A percentile compares a stretch with the other conserved stretches of the same genome.
Conservation (phyloP, 2,888 invertebrate genomes). For the Chloroclystis v-ata region DNA sequence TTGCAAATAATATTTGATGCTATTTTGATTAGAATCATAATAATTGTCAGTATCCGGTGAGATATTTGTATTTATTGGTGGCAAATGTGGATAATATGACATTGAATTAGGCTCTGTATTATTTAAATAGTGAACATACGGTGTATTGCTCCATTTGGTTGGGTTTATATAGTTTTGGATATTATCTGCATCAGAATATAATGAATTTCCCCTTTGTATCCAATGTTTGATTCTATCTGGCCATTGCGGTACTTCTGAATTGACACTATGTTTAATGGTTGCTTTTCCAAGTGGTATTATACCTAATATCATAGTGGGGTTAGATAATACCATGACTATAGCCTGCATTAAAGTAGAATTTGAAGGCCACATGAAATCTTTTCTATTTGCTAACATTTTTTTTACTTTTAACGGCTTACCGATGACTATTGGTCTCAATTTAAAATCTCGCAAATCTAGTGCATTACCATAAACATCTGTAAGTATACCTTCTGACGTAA, state of each 20-base stretch:
- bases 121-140: no score
- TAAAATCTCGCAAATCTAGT: conserved; percentile 39
- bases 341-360: conserved; percentile 42
- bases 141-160: neutral
- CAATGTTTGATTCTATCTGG: neutral
- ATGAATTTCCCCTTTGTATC: neutral
- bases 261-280: conserved; percentile 6
- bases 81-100: no score
- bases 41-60: no score
- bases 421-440: conserved; percentile 47
- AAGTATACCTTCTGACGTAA: conserved; percentile 36
- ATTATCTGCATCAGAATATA: no score
- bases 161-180: no score
- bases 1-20: no score
- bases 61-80: no score
- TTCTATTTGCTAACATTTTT: neutral
- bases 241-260: neutral
- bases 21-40: no score
- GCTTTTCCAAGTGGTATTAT: conserved; percentile 47
- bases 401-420: conserved; percentile 32
- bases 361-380: conserved; percentile 4
- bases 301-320: conserved; percentile 48
- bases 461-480: conserved; percentile 37
- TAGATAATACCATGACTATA: conserved; percentile 39
- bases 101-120: no score